Evolutionary conservation across 2,888 invertebrate species (phyloP).

Genomic region (Lasioglossum figueresi): DNA sequence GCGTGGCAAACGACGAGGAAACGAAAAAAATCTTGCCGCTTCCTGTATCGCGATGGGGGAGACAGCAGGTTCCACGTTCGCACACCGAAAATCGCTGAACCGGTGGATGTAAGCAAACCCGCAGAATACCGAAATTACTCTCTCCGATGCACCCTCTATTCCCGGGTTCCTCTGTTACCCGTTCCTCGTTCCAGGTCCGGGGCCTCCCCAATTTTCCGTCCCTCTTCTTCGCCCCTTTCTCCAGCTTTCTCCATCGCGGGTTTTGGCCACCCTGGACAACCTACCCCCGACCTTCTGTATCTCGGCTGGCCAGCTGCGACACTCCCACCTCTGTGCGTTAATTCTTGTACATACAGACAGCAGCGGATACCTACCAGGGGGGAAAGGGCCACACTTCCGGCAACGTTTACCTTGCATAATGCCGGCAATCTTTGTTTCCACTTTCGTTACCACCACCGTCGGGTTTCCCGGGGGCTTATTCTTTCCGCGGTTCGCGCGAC

Average conservation of each 20-base stretch:
- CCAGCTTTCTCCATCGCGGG: conserved; percentile 25
- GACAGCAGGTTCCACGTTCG: conserved; percentile 60
- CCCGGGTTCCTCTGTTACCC: conserved; percentile 74
- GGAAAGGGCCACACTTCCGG: conserved; percentile 67
- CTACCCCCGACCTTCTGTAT: conserved; percentile 74
- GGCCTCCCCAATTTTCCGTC: conserved; percentile 52
- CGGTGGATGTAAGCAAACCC: conserved; percentile 82
- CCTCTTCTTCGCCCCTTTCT: conserved; percentile 56
- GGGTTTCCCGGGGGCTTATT: conserved; percentile 32
- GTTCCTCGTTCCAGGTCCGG: conserved; percentile 67
- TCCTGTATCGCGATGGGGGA: conserved; percentile 43
- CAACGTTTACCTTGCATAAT: conserved; percentile 79
- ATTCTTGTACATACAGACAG: conserved; percentile 77
- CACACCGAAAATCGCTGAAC: conserved; percentile 76
- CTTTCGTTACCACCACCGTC: conserved; percentile 29
- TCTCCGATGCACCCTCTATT: conserved; percentile 80
- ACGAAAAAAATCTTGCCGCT: conserved; percentile 33
- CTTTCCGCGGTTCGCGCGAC: conserved; percentile 43
- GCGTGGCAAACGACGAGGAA: not conserved
- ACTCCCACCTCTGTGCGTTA: conserved; percentile 80
- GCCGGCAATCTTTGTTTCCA: conserved; percentile 70
- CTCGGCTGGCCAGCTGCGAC: conserved; percentile 80
- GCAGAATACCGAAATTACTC: conserved; percentile 82
- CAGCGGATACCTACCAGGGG: conserved; percentile 72
- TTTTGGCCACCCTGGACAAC: conserved; percentile 66